phyloP scores from a whole-genome alignment of 2,888 invertebrate genomes.

The Caenorhabditis afra region DNA sequence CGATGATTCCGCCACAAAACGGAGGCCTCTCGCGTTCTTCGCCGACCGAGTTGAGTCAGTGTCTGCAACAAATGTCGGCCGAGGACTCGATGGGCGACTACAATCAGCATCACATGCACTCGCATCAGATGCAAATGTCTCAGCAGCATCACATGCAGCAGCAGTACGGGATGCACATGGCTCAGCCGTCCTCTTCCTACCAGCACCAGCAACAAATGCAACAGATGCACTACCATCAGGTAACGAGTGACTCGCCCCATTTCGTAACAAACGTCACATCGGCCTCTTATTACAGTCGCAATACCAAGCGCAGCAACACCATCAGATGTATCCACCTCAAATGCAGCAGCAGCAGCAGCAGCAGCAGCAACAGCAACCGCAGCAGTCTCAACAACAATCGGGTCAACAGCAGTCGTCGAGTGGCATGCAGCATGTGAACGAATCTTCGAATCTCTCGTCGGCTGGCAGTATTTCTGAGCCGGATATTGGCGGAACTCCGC shows the following conservation, averaged over 20 bases:
- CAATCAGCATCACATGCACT: constrained; percentile 42
- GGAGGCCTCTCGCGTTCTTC: constrained; percentile 50
- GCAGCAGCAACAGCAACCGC: constrained; percentile 31
- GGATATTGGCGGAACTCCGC: constrained; percentile 60
- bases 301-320: constrained; percentile 45
- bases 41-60: constrained; percentile 56
- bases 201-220: constrained; percentile 50
- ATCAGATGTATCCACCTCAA: constrained; percentile 55
- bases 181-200: constrained; percentile 35
- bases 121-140: constrained; percentile 50
- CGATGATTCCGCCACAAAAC: constrained; percentile 46
- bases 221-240: constrained; percentile 51
- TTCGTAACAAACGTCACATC: neutral
- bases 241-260: constrained; percentile 6
- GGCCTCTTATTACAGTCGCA: constrained; percentile 23
- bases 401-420: constrained; percentile 19
- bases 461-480: constrained; percentile 69
- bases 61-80: constrained; percentile 36
- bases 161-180: constrained; percentile 45
- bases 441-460: constrained; percentile 70
- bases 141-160: constrained; percentile 51
- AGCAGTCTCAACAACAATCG: constrained; percentile 24
- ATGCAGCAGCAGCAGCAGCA: constrained; percentile 42
- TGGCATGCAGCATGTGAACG: constrained; percentile 57
- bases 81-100: constrained; percentile 43